Percentiles rank a stretch among this genome's conserved stretches.
phyloP scores from a whole-genome alignment of 2,113 vertebrate species.

The Tretioscincus oriximinensis region DNA sequence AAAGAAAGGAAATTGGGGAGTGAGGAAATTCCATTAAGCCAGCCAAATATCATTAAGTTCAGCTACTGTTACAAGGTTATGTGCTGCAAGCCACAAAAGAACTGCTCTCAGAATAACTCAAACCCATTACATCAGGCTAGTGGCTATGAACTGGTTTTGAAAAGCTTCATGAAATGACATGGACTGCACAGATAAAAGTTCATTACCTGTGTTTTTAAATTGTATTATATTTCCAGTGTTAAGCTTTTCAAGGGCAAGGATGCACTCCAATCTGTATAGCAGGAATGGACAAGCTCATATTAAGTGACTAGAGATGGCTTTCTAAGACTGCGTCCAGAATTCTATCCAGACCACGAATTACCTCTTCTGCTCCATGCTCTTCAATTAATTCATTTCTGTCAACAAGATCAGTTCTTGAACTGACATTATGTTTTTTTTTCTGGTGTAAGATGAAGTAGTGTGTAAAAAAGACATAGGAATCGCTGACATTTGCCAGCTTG shows the following conservation, averaged over 20 bases:
- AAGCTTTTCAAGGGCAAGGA: not conserved
- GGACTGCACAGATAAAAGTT: not conserved
- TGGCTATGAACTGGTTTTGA: not conserved
- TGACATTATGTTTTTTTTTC: not conserved
- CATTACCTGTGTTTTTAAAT: not conserved
- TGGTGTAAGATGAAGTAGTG: not conserved
- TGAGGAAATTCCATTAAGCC: conserved; percentile 15
- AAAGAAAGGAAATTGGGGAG: not conserved
- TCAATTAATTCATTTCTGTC: not conserved
- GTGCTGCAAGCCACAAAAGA: not conserved
- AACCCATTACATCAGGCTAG: not conserved
- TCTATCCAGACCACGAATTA: not conserved
- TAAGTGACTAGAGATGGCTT: not conserved
- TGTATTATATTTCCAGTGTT: not conserved
- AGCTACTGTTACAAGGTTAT: not conserved
- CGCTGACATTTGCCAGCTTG: not conserved
- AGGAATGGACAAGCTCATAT: not conserved
- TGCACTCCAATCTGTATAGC: not conserved
- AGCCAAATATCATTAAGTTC: conserved; percentile 7
- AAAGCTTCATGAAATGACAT: not conserved
- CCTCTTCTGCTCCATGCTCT: not conserved
- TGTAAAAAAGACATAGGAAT: not conserved
- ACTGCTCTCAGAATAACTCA: not conserved
- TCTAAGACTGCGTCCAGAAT: not conserved
- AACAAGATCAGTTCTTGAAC: no score